Evolutionary conservation across 2,888 invertebrate species (phyloP).

Genomic region (Euplexia lucipara): DNA sequence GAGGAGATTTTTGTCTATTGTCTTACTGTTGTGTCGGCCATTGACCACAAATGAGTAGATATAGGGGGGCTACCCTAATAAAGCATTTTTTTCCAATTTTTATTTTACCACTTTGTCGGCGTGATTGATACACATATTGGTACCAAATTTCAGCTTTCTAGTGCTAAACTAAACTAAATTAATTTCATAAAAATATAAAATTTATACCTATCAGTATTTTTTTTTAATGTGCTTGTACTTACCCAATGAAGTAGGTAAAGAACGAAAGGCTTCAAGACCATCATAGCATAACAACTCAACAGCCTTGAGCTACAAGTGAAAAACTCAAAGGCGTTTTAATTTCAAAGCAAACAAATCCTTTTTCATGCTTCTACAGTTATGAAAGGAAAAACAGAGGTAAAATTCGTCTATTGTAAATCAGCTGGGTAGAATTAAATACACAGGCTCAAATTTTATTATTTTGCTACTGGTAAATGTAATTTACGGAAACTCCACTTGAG

Average conservation of each 20-base stretch:
- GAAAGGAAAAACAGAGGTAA: conserved; percentile 17
- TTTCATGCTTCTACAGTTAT: conserved; percentile 31
- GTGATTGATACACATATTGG: too few relatives aligned
- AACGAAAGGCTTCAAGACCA: conserved; percentile 2
- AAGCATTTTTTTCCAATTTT: too few relatives aligned
- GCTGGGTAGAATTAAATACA: conserved; percentile 7
- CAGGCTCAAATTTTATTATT: not conserved
- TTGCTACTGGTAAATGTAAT: not conserved
- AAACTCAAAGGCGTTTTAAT: conserved; percentile 32
- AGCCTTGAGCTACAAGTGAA: conserved; percentile 11
- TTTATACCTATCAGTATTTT: not conserved
- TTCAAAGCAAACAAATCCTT: conserved; percentile 45
- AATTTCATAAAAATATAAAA: not conserved
- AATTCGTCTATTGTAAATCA: conserved; percentile 18
- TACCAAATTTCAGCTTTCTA: too few relatives aligned
- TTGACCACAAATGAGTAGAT: too few relatives aligned
- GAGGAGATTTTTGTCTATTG: too few relatives aligned
- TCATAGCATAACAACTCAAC: conserved; percentile 17
- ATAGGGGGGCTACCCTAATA: too few relatives aligned
- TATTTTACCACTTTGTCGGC: too few relatives aligned
- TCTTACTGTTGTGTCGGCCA: too few relatives aligned
- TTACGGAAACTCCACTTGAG: not conserved
- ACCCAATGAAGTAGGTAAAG: not conserved
- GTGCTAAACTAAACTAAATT: not conserved
- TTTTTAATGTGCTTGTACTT: not conserved